A percentile compares a stretch with the other conserved stretches of the same genome.
These are phyloP conservation scores for Diploptera punctata DNA, from an alignment of 2,888 invertebrate species.

Conservation along the genomic window DNA sequence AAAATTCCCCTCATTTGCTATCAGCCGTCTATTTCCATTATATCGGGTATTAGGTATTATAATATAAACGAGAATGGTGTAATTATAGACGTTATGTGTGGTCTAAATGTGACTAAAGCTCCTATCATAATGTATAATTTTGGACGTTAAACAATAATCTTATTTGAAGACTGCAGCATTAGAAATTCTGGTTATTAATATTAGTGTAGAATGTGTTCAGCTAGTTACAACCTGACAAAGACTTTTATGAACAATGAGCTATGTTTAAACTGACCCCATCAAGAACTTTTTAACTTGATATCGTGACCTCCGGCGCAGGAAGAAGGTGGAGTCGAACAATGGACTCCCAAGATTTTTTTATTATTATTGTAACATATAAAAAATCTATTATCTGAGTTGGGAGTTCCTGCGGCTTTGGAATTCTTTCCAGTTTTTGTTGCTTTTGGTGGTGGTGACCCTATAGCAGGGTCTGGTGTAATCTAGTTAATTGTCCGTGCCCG, in stretches of 20 bases:
- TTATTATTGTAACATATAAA: not conserved
- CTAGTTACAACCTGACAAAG: not conserved
- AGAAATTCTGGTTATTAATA: too few relatives aligned
- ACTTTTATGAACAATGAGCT: not conserved
- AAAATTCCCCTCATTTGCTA: too few relatives aligned
- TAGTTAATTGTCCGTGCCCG: slow-evolving; percentile 21
- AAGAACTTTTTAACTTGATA: not conserved
- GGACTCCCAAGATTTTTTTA: not conserved
- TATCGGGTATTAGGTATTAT: too few relatives aligned
- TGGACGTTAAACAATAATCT: too few relatives aligned
- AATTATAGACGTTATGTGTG: too few relatives aligned
- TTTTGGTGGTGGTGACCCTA: not conserved
- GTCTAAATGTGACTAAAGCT: too few relatives aligned
- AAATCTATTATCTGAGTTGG: slow-evolving; percentile 6
- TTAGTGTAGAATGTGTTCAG: not conserved
- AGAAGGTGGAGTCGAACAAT: slow-evolving; percentile 1
- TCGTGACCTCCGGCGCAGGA: not conserved
- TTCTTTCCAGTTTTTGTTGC: not conserved
- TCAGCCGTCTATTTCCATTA: too few relatives aligned
- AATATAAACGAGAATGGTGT: too few relatives aligned
- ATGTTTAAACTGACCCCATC: not conserved
- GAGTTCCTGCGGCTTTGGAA: not conserved
- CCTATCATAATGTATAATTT: too few relatives aligned
- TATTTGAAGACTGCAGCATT: too few relatives aligned
- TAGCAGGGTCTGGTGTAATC: slow-evolving; percentile 3